Base-by-base conservation (phyloP, 2,888 invertebrate genomes). In the Microdon myrmicae region DNA sequence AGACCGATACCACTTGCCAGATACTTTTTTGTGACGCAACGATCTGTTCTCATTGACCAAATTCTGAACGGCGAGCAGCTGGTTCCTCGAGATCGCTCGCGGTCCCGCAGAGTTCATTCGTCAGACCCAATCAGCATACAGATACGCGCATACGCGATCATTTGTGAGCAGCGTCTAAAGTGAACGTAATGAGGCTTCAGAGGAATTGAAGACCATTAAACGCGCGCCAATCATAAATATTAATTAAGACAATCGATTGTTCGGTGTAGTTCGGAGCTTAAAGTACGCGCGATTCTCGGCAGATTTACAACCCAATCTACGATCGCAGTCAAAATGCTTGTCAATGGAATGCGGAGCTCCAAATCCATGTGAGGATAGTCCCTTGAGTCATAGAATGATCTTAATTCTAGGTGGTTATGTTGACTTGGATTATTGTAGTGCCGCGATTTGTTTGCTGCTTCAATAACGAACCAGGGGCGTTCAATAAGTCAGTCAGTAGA, bases 101-200 rank as follows among this genome's bases (percentile, higher is more conserved):
- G 22, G 37, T n/a, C 29, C 41, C 16, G 29, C 14, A 19, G 20
- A 17, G 8, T 19, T 25, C 22, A 6, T 13, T 59, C 19, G 12
- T 25, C 32, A 28, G 7, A 35, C 20, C 12, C 20, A 14, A 4
- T 20, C n/a, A 32, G 2, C 20, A 14, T 5, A 26, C n/a, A 32
- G 2, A 10, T 3, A 26, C 19, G 39, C 12, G 34, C 9, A 35
- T 29, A 35, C 34, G 25, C 19, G 43, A n/a, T n/a, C n/a, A n/a
- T n/a, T n/a, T n/a, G n/a, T n/a, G n/a, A n/a, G n/a, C n/a, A n/a
- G n/a, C n/a, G n/a, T 39, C 41, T 12, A 35, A 61, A 61, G 56
- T 61, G 55, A 56, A 55, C 49, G 61, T 61, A 61, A 61, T 61
- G 49, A 61, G 61, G 61, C 51, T 61, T 61, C 34, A 61, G 39